A percentile compares a stretch with the other conserved stretches of the same genome.
Evolutionary conservation across 2,797 vertebrate genomes (phyloP).

Genomic region (Pseudotriccus pelzelni): DNA sequence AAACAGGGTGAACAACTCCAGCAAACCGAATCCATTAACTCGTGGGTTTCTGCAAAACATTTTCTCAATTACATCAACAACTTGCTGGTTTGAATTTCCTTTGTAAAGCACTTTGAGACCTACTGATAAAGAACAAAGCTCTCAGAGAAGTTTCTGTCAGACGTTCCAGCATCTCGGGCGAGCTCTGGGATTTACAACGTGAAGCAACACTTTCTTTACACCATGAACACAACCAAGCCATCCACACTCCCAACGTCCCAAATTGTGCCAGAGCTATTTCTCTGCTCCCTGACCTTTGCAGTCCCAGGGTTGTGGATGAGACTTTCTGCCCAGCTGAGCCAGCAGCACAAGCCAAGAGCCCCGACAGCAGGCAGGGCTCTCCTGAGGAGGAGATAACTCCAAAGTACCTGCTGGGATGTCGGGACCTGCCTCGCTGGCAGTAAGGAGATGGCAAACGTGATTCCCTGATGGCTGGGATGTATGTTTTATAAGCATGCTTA

Average conservation of each 20-base stretch:
- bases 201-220: neutral
- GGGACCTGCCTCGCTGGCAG: neutral
- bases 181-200: neutral
- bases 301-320: neutral
- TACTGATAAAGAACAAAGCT: slow-evolving; percentile 36
- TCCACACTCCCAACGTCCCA: neutral
- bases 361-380: neutral
- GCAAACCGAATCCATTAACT: neutral
- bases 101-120: neutral
- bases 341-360: neutral
- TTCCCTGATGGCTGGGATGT: neutral
- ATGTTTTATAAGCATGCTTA: slow-evolving; percentile 18
- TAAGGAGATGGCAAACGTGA: neutral
- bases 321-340: neutral
- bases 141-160: neutral
- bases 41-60: slow-evolving; percentile 11
- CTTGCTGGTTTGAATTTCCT: neutral
- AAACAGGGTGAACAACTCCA: neutral
- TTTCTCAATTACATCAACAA: slow-evolving; percentile 12
- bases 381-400: neutral
- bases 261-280: neutral
- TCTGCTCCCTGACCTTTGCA: neutral
- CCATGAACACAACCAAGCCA: neutral
- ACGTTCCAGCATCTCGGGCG: neutral
- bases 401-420: rapidly evolving